Evolutionary conservation across 2,888 invertebrate species (phyloP).

Genomic region (Stenotaenia linearis): DNA sequence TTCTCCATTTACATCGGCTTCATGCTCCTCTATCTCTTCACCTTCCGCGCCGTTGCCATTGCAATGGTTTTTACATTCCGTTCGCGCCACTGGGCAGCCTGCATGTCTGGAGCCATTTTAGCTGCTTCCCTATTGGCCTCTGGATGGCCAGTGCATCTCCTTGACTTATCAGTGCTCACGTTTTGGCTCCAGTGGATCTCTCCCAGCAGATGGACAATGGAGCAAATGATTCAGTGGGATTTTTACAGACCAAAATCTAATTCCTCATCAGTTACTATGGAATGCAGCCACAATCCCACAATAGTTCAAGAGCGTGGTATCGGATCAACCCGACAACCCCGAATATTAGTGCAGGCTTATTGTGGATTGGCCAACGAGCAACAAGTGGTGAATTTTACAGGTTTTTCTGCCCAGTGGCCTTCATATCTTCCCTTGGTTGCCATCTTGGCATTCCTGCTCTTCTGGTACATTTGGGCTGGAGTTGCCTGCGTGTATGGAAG

Average conservation of each 20-base stretch:
- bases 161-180: slow-evolving; percentile 61
- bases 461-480: slow-evolving; percentile 35
- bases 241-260: slow-evolving; percentile 33
- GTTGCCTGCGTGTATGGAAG: slow-evolving; percentile 31
- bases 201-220: slow-evolving; percentile 66
- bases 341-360: slow-evolving; percentile 51
- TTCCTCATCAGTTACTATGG: slow-evolving; percentile 38
- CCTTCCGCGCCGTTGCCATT: slow-evolving; percentile 48
- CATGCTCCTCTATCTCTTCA: slow-evolving; percentile 46
- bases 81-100: slow-evolving; percentile 56
- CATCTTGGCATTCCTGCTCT: slow-evolving; percentile 34
- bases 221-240: slow-evolving; percentile 52
- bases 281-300: slow-evolving; percentile 56
- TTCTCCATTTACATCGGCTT: slow-evolving; percentile 42
- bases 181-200: slow-evolving; percentile 64
- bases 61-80: slow-evolving; percentile 63
- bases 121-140: slow-evolving; percentile 56
- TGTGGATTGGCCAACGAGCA: slow-evolving; percentile 39
- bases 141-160: slow-evolving; percentile 64
- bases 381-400: slow-evolving; percentile 35
- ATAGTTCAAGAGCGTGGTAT: slow-evolving; percentile 62
- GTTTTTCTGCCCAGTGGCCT: slow-evolving; percentile 30
- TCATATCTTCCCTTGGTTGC: slow-evolving; percentile 33
- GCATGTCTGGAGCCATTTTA: slow-evolving; percentile 58
- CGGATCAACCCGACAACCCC: not conserved